phyloP scores from a whole-genome alignment of 2,888 invertebrate species.

The Hermaeophaga mercurialis region DNA sequence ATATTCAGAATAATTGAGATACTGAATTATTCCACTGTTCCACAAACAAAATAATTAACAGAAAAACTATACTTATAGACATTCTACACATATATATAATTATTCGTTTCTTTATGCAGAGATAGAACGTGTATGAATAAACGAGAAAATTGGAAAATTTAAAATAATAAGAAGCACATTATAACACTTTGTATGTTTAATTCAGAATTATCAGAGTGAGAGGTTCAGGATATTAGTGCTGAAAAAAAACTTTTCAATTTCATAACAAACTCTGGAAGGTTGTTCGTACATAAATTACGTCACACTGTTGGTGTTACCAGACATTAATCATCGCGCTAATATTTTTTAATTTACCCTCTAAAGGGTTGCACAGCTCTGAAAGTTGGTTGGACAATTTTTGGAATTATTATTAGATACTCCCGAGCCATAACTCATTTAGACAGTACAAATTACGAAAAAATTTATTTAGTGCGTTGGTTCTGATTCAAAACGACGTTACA shows the following conservation, averaged over 20 bases:
- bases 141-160: no score
- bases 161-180: no score
- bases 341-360: slow-evolving; percentile 28
- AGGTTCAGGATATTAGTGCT: slow-evolving; percentile 10
- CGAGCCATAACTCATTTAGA: slow-evolving; percentile 19
- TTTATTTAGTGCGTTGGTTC: neutral
- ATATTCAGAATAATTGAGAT: no score
- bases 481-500: neutral
- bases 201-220: slow-evolving; percentile 9
- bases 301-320: slow-evolving; percentile 21
- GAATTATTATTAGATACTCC: slow-evolving; percentile 24
- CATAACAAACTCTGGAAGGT: slow-evolving; percentile 22
- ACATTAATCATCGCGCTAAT: slow-evolving; percentile 27
- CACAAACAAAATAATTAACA: no score
- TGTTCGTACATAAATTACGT: slow-evolving; percentile 27
- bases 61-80: no score
- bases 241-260: slow-evolving; percentile 23
- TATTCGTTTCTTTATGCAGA: no score
- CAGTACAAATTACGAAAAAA: slow-evolving; percentile 8
- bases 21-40: no score
- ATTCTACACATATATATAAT: no score
- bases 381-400: slow-evolving; percentile 23
- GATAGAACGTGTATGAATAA: no score
- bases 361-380: slow-evolving; percentile 25
- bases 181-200: no score